These are phyloP conservation scores for Chionodraco myersi DNA, from an alignment of 2,113 vertebrate species.

Conservation along the genomic window DNA sequence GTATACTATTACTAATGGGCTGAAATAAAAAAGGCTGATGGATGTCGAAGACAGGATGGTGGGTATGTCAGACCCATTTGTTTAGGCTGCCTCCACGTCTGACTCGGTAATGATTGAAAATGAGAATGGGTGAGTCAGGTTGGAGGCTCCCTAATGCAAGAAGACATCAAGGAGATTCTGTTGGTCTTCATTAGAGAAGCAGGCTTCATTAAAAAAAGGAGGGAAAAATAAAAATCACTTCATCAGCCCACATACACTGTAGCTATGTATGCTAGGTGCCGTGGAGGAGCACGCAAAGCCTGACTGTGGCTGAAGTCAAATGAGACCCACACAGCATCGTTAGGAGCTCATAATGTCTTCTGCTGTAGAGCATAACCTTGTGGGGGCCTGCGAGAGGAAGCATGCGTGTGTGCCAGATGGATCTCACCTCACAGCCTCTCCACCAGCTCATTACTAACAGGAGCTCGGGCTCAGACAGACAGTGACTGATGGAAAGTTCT, in stretches of 20 bases:
- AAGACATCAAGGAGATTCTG: conserved; percentile 77
- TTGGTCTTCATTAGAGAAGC: conserved; percentile 74
- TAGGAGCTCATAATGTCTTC: conserved; percentile 73
- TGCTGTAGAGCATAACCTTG: conserved; percentile 78
- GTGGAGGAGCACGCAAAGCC: conserved; percentile 54
- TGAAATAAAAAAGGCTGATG: conserved; percentile 42
- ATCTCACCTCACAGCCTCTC: conserved; percentile 78
- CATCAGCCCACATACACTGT: conserved; percentile 52
- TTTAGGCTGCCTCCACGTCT: conserved; percentile 39
- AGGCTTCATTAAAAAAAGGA: conserved; percentile 60
- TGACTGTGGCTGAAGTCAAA: conserved; percentile 74
- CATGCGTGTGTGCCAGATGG: conserved; percentile 70
- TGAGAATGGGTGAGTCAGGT: conserved; percentile 32
- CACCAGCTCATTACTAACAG: conserved; percentile 79
- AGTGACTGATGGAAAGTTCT: conserved; percentile 62
- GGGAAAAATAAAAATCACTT: conserved; percentile 47
- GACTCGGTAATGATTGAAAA: conserved; percentile 66
- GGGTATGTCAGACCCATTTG: conserved; percentile 46
- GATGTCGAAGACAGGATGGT: conserved; percentile 54
- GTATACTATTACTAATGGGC: conserved; percentile 49
- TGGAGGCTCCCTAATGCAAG: conserved; percentile 69
- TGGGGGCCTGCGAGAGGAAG: conserved; percentile 73
- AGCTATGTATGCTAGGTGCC: conserved; percentile 37
- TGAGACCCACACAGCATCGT: conserved; percentile 83
- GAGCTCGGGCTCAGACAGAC: conserved; percentile 72